phyloP scores from a whole-genome alignment of 2,888 invertebrate genomes.

The Sphinx pinastri region DNA sequence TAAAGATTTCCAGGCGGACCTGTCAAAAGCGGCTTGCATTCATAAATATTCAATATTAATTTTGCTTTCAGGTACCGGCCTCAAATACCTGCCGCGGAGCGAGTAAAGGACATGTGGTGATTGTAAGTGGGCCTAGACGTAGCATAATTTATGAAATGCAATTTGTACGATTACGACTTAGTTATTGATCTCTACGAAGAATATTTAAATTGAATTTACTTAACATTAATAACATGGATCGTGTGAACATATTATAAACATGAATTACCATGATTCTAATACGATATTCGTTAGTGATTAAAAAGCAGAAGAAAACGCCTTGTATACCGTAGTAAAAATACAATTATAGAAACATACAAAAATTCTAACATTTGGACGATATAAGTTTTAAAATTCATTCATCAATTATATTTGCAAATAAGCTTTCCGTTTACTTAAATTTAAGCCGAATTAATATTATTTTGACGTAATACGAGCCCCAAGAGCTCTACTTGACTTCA shows the following conservation, averaged over 20 bases:
- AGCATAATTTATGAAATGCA: slow-evolving; percentile 30
- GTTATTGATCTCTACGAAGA: slow-evolving; percentile 39
- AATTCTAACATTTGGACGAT: no score
- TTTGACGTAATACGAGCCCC: neutral
- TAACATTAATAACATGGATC: neutral
- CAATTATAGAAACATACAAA: no score
- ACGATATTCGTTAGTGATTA: no score
- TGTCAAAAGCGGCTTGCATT: no score
- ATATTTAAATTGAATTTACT: slow-evolving; percentile 7
- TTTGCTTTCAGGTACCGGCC: slow-evolving; percentile 71
- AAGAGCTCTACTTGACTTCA: slow-evolving; percentile 25
- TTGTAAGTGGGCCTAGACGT: slow-evolving; percentile 29
- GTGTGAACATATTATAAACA: neutral
- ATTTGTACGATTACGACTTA: slow-evolving; percentile 35
- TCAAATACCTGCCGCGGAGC: slow-evolving; percentile 76
- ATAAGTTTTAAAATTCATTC: neutral
- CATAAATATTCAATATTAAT: neutral
- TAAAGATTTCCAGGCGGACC: no score
- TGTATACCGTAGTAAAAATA: no score
- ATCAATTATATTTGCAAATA: neutral
- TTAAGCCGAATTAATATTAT: neutral
- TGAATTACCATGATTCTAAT: no score
- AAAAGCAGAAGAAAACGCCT: no score
- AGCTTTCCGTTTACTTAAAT: neutral
- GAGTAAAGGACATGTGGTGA: slow-evolving; percentile 85